These are phyloP conservation scores for Ichneumoninae sp. DNA, from an alignment of 2,888 invertebrate species.

Conservation along the genomic window DNA sequence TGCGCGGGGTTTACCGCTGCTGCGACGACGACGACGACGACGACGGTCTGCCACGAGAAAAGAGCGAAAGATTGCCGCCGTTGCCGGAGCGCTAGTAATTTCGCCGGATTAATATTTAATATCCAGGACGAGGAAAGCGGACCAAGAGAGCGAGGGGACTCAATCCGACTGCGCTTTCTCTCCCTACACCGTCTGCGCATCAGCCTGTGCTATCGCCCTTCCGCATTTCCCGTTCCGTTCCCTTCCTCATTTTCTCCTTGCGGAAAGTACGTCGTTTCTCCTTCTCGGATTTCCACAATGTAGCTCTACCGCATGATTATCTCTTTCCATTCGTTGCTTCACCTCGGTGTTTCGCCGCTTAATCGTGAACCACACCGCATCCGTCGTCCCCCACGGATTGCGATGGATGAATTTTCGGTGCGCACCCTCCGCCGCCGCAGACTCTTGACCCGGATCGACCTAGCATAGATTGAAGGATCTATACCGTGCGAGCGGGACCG, in stretches of 20 bases:
- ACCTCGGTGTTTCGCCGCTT: constrained; percentile 11
- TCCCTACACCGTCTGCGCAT: constrained; percentile 19
- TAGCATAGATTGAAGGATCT: constrained; percentile 16
- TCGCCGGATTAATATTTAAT: constrained; percentile 84
- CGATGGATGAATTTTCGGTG: constrained; percentile 33
- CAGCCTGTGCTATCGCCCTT: constrained; percentile 18
- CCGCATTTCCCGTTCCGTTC: constrained; percentile 30
- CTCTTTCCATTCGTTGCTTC: constrained; percentile 27
- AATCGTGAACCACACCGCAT: constrained; percentile 27
- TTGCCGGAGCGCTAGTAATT: constrained; percentile 79
- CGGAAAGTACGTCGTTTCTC: constrained; percentile 50
- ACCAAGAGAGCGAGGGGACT: constrained; percentile 22
- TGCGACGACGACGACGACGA: constrained; percentile 52
- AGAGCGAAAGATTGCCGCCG: constrained; percentile 73
- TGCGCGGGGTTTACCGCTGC: constrained; percentile 69
- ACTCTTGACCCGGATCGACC: constrained; percentile 19
- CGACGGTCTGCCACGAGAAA: constrained; percentile 64
- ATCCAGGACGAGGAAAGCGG: constrained; percentile 71
- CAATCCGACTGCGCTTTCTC: constrained; percentile 30
- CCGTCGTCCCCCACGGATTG: constrained; percentile 3
- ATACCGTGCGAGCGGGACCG: constrained; percentile 8
- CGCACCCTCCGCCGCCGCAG: background rate
- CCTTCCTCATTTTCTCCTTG: constrained; percentile 58
- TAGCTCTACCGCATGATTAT: constrained; percentile 11
- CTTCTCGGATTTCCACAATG: constrained; percentile 19